Base-by-base conservation (phyloP, 35 echinoderm and acorn worm genomes). In the Chiridota heheva region DNA sequence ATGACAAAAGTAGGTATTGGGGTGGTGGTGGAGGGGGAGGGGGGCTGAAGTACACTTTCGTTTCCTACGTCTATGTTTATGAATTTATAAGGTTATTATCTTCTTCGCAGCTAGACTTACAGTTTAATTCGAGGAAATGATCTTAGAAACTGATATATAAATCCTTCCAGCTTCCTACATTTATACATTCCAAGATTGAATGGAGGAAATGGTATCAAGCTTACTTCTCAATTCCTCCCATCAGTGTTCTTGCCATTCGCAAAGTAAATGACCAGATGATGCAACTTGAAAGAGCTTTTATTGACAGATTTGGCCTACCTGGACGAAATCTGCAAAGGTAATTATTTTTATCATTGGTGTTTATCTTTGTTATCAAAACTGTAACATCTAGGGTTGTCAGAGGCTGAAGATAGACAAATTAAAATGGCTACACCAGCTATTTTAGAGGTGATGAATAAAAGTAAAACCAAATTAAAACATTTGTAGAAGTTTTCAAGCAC, bases 261-360 rank as follows among this genome's bases (percentile, higher is more conserved):
- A 40, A 7, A 33, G 71, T 86, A 0, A 96, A 96, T 63, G 92
- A 90, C 44, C 92, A 96, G 57, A 42, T 96, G 1, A 80, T 82
- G 82, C 38, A 72, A 20, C 42, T 96, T n/a, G 92, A 96, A 45
- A 80, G 92, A 49, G 72, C 87, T 0, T 96, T 96, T 41, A 86
- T 85, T 17, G 87, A 96, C 76, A 77, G 76, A 4, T 38, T 86
- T n/a, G 92, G 92, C 2, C 68, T 96, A 30, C 83, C 92, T 2
- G 92, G 70, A 25, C 59, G 92, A 47, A 75, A 66, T 0, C 69
- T 84, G 6, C 51, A 78, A 15, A 90, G 73, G 92, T 96, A 89
- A 44, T 44, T 72, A 45, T 30, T 13, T 15, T 15, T 25, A 20
- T 66, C 30, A 17, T 7, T 10, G 16, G 15, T 66, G 15, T 33